Conservation (phyloP, 2,888 invertebrate genomes). For the Drosophila melanosoma region DNA sequence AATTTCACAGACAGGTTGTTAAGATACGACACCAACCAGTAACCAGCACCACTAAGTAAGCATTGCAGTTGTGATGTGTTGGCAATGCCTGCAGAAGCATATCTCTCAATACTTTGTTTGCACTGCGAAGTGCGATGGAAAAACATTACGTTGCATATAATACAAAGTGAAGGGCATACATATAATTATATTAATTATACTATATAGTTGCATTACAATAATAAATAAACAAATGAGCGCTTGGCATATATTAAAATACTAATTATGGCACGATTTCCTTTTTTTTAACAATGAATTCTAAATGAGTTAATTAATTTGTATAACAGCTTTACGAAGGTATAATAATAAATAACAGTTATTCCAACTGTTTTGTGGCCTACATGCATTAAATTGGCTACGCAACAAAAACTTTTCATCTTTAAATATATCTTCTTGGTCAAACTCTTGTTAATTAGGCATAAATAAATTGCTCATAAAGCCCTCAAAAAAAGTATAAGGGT, state of each 20-base stretch:
- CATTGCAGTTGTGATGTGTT: background rate
- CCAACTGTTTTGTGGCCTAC: background rate
- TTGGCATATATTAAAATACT: background rate
- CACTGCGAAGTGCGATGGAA: slow-evolving; percentile 53
- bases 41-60: slow-evolving; percentile 5
- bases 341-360: background rate
- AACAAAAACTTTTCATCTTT: slow-evolving; percentile 2
- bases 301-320: background rate
- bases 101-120: background rate
- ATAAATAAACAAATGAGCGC: background rate
- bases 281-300: background rate
- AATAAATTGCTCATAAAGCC: slow-evolving; percentile 44
- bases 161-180: background rate
- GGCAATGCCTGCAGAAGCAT: slow-evolving; percentile 5
- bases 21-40: slow-evolving; percentile 20
- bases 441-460: slow-evolving; percentile 46
- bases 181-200: background rate
- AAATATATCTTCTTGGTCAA: slow-evolving; percentile 1
- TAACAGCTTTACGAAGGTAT: background rate
- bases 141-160: background rate
- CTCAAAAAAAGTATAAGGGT: slow-evolving; percentile 22
- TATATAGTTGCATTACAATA: background rate
- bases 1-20: slow-evolving; percentile 61
- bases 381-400: background rate
- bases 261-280: background rate